Evolutionary conservation across 2,797 vertebrate genomes (phyloP), one percentile per base, ranked within the genome.

Genomic region (Sarcophilus harrisii): DNA sequence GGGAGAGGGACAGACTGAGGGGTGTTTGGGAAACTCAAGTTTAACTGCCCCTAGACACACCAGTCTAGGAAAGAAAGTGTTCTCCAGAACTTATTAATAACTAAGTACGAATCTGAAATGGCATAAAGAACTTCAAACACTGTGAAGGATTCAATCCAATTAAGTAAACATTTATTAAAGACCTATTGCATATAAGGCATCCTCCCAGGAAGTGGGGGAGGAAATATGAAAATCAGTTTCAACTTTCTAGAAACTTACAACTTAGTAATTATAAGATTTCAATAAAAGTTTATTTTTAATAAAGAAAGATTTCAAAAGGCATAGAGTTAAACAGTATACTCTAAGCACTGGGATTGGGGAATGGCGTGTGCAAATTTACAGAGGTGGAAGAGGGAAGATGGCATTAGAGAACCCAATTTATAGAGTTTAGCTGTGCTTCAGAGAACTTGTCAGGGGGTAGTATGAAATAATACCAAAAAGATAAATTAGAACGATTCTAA

Each of bases 31-130:
- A 91, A 96, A 94, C 18, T 54, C 59, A 58, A 49, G 52, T 54
- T 57, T 54, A 81, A n/a, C 0, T 5, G 94, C n/a, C 58, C 66
- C 95, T 57, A 73, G 49, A 94, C 58, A 94, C 27, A 90, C 92
- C 6, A 3, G 0, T 0, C 12, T 38, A 18, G 0, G 0, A 38
- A 0, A 90, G 55, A 0, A 27, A 16, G 54, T 0, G 32, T 45
- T 58, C 90, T 49, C 38, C 4, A 14, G 58, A 24, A 32, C 0
- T 57, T 38, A 11, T 10, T 5, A 57, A 92, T 5, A 57, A 92
- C n/a, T 13, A 90, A 29, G 27, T 18, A 93, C 30, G 62, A 73
- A 11, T 0, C 38, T 49, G 73, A 87, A 87, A 49, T 45, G 0
- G 5, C 0, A 0, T 60, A 81, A 87, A 89, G 45, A 60, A 92